Conservation (phyloP, 2,113 vertebrate species). For the Phycodurus eques region DNA sequence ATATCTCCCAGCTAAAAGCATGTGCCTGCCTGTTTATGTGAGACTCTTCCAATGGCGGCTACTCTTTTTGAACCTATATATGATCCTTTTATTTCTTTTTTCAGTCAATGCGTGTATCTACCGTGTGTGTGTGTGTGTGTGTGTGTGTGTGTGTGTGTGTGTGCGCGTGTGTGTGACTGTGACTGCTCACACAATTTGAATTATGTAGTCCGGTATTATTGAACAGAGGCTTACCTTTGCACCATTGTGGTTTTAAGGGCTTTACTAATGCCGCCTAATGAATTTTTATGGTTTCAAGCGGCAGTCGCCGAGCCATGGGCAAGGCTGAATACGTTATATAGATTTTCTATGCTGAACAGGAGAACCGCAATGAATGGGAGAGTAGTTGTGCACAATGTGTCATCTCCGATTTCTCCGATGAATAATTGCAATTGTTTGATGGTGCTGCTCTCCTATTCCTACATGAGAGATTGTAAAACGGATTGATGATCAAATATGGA, state of each 20-base stretch:
- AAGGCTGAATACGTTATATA: constrained; percentile 32
- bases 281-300: constrained; percentile 32
- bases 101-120: constrained; percentile 21
- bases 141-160: not conserved
- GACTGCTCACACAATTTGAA: constrained; percentile 21
- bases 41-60: too few species aligned
- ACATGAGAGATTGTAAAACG: not conserved
- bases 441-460: not conserved
- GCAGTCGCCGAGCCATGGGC: constrained; percentile 3
- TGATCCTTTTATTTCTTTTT: constrained; percentile 2
- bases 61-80: not conserved
- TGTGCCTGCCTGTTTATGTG: constrained; percentile 2
- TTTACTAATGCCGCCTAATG: constrained; percentile 36
- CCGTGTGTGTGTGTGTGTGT: not conserved
- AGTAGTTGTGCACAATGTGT: not conserved
- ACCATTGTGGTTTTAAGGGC: constrained; percentile 45
- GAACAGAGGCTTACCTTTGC: constrained; percentile 42
- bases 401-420: not conserved
- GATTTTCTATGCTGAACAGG: constrained; percentile 1
- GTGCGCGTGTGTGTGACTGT: too few species aligned
- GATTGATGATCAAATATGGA: not conserved
- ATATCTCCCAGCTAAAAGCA: constrained; percentile 25
- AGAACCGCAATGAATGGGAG: not conserved
- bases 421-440: not conserved
- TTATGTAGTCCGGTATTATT: constrained; percentile 45